Evolutionary conservation across 2,888 invertebrate species (phyloP), one percentile per base, ranked within the genome.

Genomic region (Ptychoptera contaminata): DNA sequence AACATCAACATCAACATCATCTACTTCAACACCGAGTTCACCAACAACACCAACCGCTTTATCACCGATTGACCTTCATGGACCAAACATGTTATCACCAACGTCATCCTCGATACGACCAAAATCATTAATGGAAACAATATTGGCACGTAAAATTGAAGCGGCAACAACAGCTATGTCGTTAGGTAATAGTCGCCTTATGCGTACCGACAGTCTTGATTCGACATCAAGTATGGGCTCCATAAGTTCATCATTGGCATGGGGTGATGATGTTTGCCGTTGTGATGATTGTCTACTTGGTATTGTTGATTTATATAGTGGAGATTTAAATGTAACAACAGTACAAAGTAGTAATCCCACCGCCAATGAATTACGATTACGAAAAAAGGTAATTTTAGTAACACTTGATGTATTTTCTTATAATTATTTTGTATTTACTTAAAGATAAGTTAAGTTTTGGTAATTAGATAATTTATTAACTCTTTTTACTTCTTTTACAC

Each of bases 251-350:
- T 82, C 83, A 8, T 55, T 75, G 50, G 69, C 76, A 7, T 56
- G 64, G 37, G 61, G 63, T 40, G 79, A 79, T 61, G 83, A 83
- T 57, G 77, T 84, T 51, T 86, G 86, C 62, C 71, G 78, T 49
- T 87, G 86, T 60, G 86, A 86, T 59, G 86, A 87, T 62, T 86
- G 86, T 55, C 67, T 86, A 48, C 70, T 86, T 52, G 86, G 84
- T 6, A 86, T 86, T 51, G 83, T 78, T 52, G 86, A 86, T 67
- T 72, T 77, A 52, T 81, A 82, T 59, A 70, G 72, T 56, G 69
- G 70, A 38, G 65, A 59, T 41, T 72, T 74, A 7, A 23, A 23
- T 23, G 7, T 7, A 23, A 23, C 23, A 23, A 23, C 23, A 23
- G 7, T 23, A 23, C 23, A 23, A 23, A 23, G 23, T 23, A 23